Evolutionary conservation across 2,888 invertebrate species (phyloP), one percentile per base, ranked within the genome.

Genomic region (Sycophila texana): DNA sequence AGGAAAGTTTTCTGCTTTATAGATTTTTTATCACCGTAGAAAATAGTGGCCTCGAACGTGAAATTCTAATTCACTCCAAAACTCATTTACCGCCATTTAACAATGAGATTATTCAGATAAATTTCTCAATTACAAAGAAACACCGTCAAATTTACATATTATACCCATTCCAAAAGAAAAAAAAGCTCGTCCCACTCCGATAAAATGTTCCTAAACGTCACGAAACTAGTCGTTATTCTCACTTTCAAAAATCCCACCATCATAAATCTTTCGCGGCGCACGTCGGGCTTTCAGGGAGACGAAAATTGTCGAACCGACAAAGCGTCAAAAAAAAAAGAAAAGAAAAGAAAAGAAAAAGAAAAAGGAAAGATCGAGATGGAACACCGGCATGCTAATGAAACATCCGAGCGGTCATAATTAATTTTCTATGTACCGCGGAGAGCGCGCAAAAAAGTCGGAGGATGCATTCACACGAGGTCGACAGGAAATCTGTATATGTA

Each of bases 401-500:
- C 49, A 71, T 60, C 60, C 49, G 51, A 20, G 16, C 71, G 60
- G 16, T 58, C 49, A 51, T 71, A 71, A 71, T 71, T 71, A 71
- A 71, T 71, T 71, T 71, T 60, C n/a, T 60, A 61, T 51, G 60
- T 60, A 22, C 68, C 57, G 22, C 12, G 53, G 10, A 10, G 39
- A 39, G 39, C 39, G 71, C n/a, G 49, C 22, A 68, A 68, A 68
- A 68, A 68, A 68, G 13, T 2, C 30, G 7, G 22, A n/a, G 18
- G 70, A 57, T 76, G 67, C 51, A 77, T 82, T 76, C 74, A 47
- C 39, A 30, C 66, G 79, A 75, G 79, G 71, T 72, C 55, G 61
- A 60, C 70, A 75, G 61, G 67, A 67, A 78, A 75, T 72, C 75
- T 79, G 51, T 53, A 5, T 51, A 55, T 10, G 18, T 68, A 55